Evolutionary conservation across 1,140 invertebrate genomes (phyloP), one percentile per base, ranked within the genome.

Genomic region (Temnothorax nylanderi): DNA sequence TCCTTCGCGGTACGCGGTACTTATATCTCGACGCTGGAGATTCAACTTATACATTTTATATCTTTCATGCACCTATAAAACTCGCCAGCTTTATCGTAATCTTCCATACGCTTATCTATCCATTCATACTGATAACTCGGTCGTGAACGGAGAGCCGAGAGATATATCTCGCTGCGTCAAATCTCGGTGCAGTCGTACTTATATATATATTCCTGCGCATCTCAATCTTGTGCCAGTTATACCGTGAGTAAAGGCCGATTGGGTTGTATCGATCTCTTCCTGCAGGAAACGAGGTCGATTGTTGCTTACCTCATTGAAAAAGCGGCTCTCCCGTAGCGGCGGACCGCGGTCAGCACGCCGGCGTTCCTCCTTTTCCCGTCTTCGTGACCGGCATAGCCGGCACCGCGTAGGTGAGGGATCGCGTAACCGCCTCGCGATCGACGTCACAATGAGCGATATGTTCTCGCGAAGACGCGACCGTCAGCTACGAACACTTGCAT

Each of bases 311-410:
- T 90, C 93, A 93, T 93, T 67, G 91, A 87, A 64, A 86, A 64
- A 82, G 85, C 72, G 87, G n/a, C 86, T 90, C 90, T 87, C 88
- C 88, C 0, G 88, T 82, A 41, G 34, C 72, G 71, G 49, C 49
- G 89, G 87, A 76, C 67, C 85, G 56, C 88, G 92, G 91, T 94
- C 93, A 94, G 86, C 94, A 94, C 85, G 93, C 91, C 90, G 91
- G 90, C 87, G 87, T 93, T 47, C 88, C 91, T 69, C 85, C 92
- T 71, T 92, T 94, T 11, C 90, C 90, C 86, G 85, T 89, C 76
- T 89, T 93, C 34, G 69, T 86, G 26, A 82, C 51, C 71, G 81
- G 54, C 65, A 87, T 82, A 18, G 54, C 69, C 54, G 37, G 44
- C 74, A 56, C 18, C 54, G 18, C 37, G 13, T 32, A 54, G 37